Evolutionary conservation across 2,113 vertebrate species (phyloP), one percentile per base, ranked within the genome.

Genomic region (Sorex fumeus): DNA sequence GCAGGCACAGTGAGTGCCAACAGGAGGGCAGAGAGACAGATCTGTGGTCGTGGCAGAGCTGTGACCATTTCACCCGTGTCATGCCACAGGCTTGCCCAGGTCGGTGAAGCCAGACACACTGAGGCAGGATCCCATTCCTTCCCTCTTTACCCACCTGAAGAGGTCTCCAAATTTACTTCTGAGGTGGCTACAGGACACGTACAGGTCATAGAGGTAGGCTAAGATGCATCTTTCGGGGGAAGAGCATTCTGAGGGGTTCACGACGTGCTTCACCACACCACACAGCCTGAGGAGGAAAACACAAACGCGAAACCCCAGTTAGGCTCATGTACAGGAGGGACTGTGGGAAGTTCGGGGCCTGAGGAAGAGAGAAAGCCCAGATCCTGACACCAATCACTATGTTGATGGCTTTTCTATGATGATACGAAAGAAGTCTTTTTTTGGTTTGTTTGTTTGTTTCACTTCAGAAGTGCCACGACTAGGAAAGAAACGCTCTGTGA

Each of bases 91-190:
- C 25, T 66, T 4, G 28, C 57, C 62, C 3, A 9, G 21, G 28
- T 12, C 10, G 27, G 15, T 6, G 3, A 6, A 27, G n/a, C 40
- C 32, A 30, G 13, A 43, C 32, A 81, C 57, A 60, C 12, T 23
- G 75, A 40, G 27, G 8, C 21, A 18, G 8, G 4, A 27, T 25
- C 9, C 23, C 32, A 6, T 45, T 13, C 21, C 23, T 25, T 6
- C 25, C n/a, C 21, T 72, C 84, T 13, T 27, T 81, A 97, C 96
- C 19, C 96, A 98, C 98, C 98, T 97, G 97, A 97, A 97, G 82
- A 98, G 97, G 95, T 98, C 97, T 96, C 98, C 98, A 87, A 95
- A 97, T 91, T 96, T 97, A 95, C 97, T 98, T 71, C 98, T 96
- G 93, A 98, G 97, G 95, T 97, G 97, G 32, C 98, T 98, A 40